Base-by-base conservation (phyloP, 2,113 vertebrate genomes). In the Eretmochelys imbricata region DNA sequence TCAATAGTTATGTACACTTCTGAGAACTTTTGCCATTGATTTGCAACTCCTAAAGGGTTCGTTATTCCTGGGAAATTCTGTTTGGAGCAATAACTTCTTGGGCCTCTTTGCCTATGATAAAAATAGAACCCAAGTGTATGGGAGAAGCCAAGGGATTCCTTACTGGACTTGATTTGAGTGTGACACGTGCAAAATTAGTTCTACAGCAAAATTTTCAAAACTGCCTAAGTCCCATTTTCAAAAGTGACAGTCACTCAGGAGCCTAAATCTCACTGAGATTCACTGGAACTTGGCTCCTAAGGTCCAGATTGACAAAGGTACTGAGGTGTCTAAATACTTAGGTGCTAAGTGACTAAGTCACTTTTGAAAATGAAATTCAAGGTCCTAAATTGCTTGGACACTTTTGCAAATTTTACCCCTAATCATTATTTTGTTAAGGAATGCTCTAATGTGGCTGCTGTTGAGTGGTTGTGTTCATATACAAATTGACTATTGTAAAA, bases 1-100 rank as follows among this genome's bases (percentile, higher is more conserved):
- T 94, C 85, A 89, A 90, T 86, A 89, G 76, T 87, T 94, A 92
- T 91, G 89, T 88, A 88, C 49, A 5, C 46, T 89, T 83, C 91
- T 80, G 81, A 25, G 83, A 84, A 54, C 85, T 42, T 93, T 95
- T 89, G 86, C 65, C 92, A 42, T 80, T 92, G 83, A 65, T 82
- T 90, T 85, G 80, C 82, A 91, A 81, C 69, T 91, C 82, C 86
- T 85, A 46, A 93, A 53, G 65, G 35, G 78, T 94, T 87, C 62
- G 53, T 93, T 87, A 80, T 91, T 95, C 89, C 91, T 78, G 80
- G 85, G 69, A 85, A 90, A 87, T 85, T 89, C 78, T 62, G 20
- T 59, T 85, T 87, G 31, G 86, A 80, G 88, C 81, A 95, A 38
- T 17, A 59, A 50, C 42, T 65, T 54, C 76, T 42, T 78, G 42